Evolutionary conservation across 2,888 invertebrate species (phyloP), one percentile per base, ranked within the genome.

Genomic region (Noctua janthina): DNA sequence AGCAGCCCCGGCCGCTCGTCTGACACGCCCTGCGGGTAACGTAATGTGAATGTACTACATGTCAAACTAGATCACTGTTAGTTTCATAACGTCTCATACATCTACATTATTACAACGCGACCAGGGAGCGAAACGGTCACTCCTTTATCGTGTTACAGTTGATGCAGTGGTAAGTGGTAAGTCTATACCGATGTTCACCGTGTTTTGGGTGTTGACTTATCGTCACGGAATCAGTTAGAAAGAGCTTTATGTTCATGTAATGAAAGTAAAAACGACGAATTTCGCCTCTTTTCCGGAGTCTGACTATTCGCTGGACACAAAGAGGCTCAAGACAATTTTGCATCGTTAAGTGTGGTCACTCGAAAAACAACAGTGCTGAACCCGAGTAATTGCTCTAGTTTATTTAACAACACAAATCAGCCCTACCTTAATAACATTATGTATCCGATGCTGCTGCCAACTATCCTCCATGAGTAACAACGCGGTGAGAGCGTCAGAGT

Each of bases 371-470:
- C 7, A 68, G 20, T 13, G n/a, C 20, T 29, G 43, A 23, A 71
- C 4, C 20, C 7, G n/a, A n/a, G 11, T 49, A 17, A 51, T 66
- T 35, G 4, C 10, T n/a, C n/a, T 15, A 15, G n/a, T n/a, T 67
- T 5, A n/a, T 68, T n/a, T 13, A 6, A 15, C n/a, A 68, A n/a
- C 43, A 29, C 3, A 46, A 39, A 81, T 6, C 20, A 54, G 2
- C 4, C 17, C 69, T 73, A 96, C 99, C 97, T 99, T 99, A 71
- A 99, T 97, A 23, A 99, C 99, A 93, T 99, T 99, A 93, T 99
- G 99, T 92, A 99, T 98, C 90, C 99, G 98, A 94, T 99, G 99
- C 89, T 98, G 98, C 94, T 99, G 99, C 99, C 99, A 99, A 46
- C 99, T 99, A 95, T 99, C 99, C 92, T 99, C 99, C 93, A 99